Base-by-base conservation (phyloP, 2,797 vertebrate genomes). In the Sciurus carolinensis region DNA sequence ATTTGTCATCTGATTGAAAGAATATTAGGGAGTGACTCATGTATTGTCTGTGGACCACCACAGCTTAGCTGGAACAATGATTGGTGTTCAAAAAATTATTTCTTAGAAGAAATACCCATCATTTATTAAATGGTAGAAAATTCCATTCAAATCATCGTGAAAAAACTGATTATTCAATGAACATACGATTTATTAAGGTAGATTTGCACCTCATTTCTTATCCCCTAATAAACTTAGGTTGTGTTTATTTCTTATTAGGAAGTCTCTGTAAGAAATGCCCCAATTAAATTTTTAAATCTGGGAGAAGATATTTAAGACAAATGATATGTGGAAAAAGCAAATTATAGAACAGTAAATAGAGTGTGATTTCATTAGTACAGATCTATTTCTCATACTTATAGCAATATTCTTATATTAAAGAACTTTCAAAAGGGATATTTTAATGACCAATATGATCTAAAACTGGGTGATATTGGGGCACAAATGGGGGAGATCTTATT, bases 81-180 rank as follows among this genome's bases (percentile, higher is more conserved):
- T 22, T 28, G 71, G n/a, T 77, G 10, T 88, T 30, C 52, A 85
- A 93, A 85, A 30, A 77, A 66, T 10, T 33, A 28, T 71, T 87
- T 91, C 59, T 83, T 39, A 9, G 20, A 39, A 77, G 8, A 91
- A 76, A 87, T 71, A 90, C 1, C 2, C 9, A 76, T 92, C 42
- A 72, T 47, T 81, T 94, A 57, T 73, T 62, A 91, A 87, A 93
- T 76, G 30, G 30, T 72, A 85, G 71, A 77, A 47, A 87, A 62
- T 30, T 7, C 26, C n/a, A 71, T 82, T 92, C 36, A 94, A 90
- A 62, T 72, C 14, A 82, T 39, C 69, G 42, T 69, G 39, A 14
- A 44, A 80, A 95, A 66, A 50, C 36, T 7, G 12, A 47, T 64
- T 94, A 71, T 42, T 87, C 54, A 57, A 72, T 67, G 84, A 95